phyloP scores from a whole-genome alignment of 64 coral and sea anemone species.

The Porites australiensis region DNA sequence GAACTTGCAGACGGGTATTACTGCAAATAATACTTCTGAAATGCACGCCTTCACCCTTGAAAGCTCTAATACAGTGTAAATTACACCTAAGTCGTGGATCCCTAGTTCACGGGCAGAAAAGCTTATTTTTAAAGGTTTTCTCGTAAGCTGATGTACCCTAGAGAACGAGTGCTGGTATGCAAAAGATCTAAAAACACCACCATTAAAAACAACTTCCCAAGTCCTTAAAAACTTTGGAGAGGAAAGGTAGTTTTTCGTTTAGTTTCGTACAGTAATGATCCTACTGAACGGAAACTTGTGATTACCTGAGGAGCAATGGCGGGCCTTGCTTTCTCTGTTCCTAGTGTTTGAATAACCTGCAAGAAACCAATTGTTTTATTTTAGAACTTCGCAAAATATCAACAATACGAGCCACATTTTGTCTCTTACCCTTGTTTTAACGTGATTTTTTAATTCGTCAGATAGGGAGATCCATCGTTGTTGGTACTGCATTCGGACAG shows the following conservation, averaged over 20 bases:
- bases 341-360: slow-evolving; percentile 83
- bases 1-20: too few relatives aligned
- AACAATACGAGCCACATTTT: background rate
- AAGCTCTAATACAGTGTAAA: too few relatives aligned
- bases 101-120: too few relatives aligned
- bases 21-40: too few relatives aligned
- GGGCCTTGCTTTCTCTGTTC: slow-evolving; percentile 90
- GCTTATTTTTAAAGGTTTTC: too few relatives aligned
- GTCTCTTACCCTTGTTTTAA: slow-evolving; percentile 76
- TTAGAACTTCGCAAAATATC: background rate
- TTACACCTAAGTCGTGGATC: too few relatives aligned
- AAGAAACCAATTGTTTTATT: background rate
- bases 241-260: background rate
- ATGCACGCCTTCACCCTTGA: too few relatives aligned
- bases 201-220: too few relatives aligned
- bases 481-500: slow-evolving; percentile 75
- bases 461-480: slow-evolving; percentile 88
- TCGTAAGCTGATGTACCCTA: too few relatives aligned
- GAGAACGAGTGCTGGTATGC: too few relatives aligned
- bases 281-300: background rate
- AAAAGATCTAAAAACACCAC: too few relatives aligned
- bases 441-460: slow-evolving; percentile 54
- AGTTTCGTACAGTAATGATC: background rate
- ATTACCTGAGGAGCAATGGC: slow-evolving; percentile 93
- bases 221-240: too few relatives aligned